Conservation (phyloP, 1,140 invertebrate species). For the Diuraphis noxia region DNA sequence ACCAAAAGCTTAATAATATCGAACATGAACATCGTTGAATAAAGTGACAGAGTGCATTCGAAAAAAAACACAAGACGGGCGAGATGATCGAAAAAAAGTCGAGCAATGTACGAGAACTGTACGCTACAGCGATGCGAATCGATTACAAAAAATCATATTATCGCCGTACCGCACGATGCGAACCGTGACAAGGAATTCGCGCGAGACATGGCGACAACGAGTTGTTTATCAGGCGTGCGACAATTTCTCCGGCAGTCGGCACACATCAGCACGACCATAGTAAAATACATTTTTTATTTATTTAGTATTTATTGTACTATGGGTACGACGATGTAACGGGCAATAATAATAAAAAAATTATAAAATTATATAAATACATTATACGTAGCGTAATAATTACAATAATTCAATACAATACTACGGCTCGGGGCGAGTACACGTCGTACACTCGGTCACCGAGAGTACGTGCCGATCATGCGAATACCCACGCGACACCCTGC, state of each 20-base stretch:
- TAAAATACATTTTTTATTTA: too few species aligned
- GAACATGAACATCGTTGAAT: not conserved
- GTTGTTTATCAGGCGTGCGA: not conserved
- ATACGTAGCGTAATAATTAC: not conserved
- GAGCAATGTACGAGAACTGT: not conserved
- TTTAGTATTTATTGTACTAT: too few species aligned
- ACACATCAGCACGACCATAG: too few species aligned
- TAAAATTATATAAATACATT: not conserved
- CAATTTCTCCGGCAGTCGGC: not conserved
- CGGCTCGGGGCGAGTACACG: not conserved
- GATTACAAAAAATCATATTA: not conserved
- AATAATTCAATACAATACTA: not conserved
- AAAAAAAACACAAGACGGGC: not conserved
- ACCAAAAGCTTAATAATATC: not conserved
- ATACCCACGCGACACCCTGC: too few species aligned
- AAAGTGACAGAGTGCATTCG: not conserved
- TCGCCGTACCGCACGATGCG: too few species aligned
- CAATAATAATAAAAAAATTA: not conserved
- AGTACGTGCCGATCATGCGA: too few species aligned
- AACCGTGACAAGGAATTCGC: constrained; percentile 26
- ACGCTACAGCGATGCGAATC: not conserved
- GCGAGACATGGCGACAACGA: not conserved
- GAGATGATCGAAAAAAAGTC: not conserved
- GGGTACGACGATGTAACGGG: not conserved
- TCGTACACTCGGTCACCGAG: not conserved